Percentiles rank a stretch among this genome's conserved stretches.
Evolutionary conservation across 2,113 vertebrate genomes (phyloP).

Genomic region (Australoheros scitulus): DNA sequence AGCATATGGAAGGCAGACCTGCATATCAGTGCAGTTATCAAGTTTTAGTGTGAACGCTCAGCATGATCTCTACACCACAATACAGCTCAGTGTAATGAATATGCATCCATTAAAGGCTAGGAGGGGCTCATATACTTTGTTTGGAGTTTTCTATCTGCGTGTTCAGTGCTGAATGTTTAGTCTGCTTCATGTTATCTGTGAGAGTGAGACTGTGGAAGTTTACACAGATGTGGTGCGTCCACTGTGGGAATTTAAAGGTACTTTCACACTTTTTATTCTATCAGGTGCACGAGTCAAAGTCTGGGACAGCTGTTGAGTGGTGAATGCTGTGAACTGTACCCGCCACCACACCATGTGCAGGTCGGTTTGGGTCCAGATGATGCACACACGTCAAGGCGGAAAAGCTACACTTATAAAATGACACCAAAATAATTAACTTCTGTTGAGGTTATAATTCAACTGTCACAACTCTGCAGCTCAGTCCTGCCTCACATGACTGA

Average conservation of each 20-base stretch:
- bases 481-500: too few relatives aligned
- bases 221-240: neutral
- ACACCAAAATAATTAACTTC: too few relatives aligned
- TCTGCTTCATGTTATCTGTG: neutral
- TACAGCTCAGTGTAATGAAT: slow-evolving; percentile 50
- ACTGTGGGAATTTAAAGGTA: neutral
- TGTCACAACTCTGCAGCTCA: too few relatives aligned
- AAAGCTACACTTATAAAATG: too few relatives aligned
- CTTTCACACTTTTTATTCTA: neutral
- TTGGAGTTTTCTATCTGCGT: slow-evolving; percentile 3
- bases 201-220: neutral
- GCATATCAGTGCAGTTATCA: slow-evolving; percentile 54
- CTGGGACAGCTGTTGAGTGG: fast-evolving
- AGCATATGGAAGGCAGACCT: slow-evolving; percentile 75
- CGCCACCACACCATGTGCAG: neutral
- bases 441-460: too few relatives aligned
- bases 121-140: slow-evolving; percentile 28
- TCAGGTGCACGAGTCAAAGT: neutral
- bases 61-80: slow-evolving; percentile 41
- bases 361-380: neutral
- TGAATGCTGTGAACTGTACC: neutral
- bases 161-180: neutral
- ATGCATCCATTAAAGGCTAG: slow-evolving; percentile 10
- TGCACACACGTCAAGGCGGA: neutral
- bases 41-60: slow-evolving; percentile 58